phyloP scores from a whole-genome alignment of 2,113 vertebrate species.

The Spilogale gracilis region DNA sequence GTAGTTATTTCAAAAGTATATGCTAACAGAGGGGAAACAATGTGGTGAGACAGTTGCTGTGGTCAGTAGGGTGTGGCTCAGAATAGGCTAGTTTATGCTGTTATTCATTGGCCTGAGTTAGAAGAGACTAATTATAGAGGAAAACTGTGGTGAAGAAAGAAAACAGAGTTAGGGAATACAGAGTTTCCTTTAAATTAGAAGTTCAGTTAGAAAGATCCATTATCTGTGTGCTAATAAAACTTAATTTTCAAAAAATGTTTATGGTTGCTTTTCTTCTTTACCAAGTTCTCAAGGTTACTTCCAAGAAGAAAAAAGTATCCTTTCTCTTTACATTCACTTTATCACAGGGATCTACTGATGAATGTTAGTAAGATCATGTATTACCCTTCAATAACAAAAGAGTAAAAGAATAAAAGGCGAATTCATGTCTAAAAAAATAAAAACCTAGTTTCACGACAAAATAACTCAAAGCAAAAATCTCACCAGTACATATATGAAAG shows the following conservation, averaged over 20 bases:
- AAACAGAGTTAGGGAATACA: constrained; percentile 84
- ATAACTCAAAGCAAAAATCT: constrained; percentile 15
- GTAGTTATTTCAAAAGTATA: constrained; percentile 84
- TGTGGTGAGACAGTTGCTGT: constrained; percentile 78
- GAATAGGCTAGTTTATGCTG: constrained; percentile 82
- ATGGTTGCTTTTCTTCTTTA: constrained; percentile 46
- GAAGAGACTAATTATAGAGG: constrained; percentile 87
- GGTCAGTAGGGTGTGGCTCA: constrained; percentile 84
- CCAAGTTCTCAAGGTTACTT: constrained; percentile 5
- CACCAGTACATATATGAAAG: neutral
- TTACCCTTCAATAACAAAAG: constrained; percentile 32
- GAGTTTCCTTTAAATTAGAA: constrained; percentile 87
- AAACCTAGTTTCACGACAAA: constrained; percentile 9
- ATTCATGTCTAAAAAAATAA: constrained; percentile 43
- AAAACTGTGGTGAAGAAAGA: constrained; percentile 86
- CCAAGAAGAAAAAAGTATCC: neutral
- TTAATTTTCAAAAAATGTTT: constrained; percentile 49
- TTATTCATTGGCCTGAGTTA: constrained; percentile 77
- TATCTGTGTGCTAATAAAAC: constrained; percentile 50
- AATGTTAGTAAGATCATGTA: neutral
- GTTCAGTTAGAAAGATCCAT: constrained; percentile 76
- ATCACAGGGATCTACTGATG: constrained; percentile 6
- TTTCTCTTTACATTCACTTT: constrained; percentile 28
- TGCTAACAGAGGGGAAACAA: constrained; percentile 85
- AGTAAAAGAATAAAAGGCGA: neutral